Evolutionary conservation across 2,888 invertebrate genomes (phyloP), one percentile per base, ranked within the genome.

Genomic region (Eugnorisma glareosa): DNA sequence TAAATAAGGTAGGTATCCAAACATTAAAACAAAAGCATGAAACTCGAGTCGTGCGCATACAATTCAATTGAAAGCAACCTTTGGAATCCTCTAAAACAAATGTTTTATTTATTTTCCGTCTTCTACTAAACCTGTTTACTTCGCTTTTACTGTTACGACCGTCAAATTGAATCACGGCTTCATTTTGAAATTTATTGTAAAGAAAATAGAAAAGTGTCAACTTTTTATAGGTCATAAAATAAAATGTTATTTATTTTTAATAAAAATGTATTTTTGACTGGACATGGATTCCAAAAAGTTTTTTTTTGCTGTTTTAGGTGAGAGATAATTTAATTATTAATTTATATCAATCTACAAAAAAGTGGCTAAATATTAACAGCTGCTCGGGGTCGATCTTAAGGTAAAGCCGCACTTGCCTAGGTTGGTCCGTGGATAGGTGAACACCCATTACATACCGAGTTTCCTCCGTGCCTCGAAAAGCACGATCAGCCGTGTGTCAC

Each of bases 291-390:
- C 59, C 72, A 75, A 61, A 71, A 87, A 78, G 48, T 73, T 64
- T 82, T 81, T 77, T 57, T 57, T 88, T 71, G 67, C 78, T 66
- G 66, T 88, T 81, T 83, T 86, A 28, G 86, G 91, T 91, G 83
- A 88, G 89, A 37, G 54, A 31, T 75, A 74, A 69, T 81, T 75
- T 67, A 37, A 75, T 28, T n/a, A 21, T 48, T 48, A 48, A 48
- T 48, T 48, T 21, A 8, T 40, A 13, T 40, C 13, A 3, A 11
- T 10, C 13, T 40, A 13, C 10, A 40, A 11, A 40, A 40, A 1
- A 10, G 40, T 11, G 40, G 13, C 2, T 40, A 40, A 40, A 40
- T 13, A 40, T 40, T 40, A 40, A 40, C 40, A 40, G 40, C 40
- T 8, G 40, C 40, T 40, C 40, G 40, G 40, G 40, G 40, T 40